Evolutionary conservation across 2,797 vertebrate genomes (phyloP).

Genomic region (Spinus pinus): DNA sequence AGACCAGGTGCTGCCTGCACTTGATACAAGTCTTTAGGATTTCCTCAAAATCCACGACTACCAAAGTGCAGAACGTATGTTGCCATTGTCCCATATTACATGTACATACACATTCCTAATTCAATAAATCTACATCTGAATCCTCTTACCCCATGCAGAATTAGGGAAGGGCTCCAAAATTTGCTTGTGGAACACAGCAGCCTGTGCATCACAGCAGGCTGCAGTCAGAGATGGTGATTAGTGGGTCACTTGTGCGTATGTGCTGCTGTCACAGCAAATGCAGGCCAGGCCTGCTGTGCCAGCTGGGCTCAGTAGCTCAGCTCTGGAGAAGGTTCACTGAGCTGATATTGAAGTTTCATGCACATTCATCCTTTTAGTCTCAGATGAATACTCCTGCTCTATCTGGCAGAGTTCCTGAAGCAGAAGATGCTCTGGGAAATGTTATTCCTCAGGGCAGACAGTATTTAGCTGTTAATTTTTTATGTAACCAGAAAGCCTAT

Average conservation of each 20-base stretch:
- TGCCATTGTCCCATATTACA: not conserved
- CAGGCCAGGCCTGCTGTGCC: not conserved
- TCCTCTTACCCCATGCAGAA: not conserved
- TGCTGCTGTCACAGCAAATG: not conserved
- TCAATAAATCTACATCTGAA: not conserved
- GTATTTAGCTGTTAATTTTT: constrained; percentile 10
- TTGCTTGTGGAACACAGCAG: not conserved
- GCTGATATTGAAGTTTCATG: not conserved
- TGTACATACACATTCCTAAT: not conserved
- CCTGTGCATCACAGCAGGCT: not conserved
- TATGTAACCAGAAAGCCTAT: not conserved
- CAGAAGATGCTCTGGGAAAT: not conserved
- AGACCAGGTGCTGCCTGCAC: not conserved
- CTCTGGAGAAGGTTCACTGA: not conserved
- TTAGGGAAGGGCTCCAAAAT: not conserved
- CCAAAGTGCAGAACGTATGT: not conserved
- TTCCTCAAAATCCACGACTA: not conserved
- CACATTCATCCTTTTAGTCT: not conserved
- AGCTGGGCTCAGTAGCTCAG: not conserved
- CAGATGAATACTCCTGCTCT: not conserved
- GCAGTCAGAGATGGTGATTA: not conserved
- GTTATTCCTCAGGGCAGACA: not conserved
- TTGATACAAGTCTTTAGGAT: not conserved
- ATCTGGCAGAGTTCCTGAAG: not conserved
- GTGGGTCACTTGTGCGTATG: fast-evolving